Evolutionary conservation across 1,140 invertebrate species (phyloP).

Genomic region (Nephila pilipes): DNA sequence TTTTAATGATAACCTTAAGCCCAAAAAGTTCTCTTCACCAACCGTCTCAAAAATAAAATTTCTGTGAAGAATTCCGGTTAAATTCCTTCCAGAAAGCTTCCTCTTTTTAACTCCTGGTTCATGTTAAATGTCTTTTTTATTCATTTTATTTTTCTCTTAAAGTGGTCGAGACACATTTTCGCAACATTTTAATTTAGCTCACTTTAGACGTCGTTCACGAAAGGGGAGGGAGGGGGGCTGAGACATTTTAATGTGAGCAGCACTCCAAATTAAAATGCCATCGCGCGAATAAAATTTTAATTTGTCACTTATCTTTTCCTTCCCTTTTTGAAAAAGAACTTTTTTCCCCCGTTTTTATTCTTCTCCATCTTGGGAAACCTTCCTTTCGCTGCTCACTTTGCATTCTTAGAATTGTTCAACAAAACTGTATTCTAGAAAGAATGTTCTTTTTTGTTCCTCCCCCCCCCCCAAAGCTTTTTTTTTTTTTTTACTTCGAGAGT

Average conservation of each 20-base stretch:
- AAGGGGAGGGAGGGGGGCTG: background rate
- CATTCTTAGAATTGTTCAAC: conserved; percentile 71
- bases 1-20: background rate
- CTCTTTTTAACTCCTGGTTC: background rate
- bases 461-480: background rate
- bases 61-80: background rate
- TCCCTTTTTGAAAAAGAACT: background rate
- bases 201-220: conserved; percentile 30
- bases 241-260: conserved; percentile 69
- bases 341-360: conserved; percentile 11
- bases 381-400: conserved; percentile 21
- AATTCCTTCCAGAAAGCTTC: background rate
- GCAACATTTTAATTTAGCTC: conserved; percentile 76
- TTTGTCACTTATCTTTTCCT: conserved; percentile 68
- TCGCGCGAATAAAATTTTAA: conserved; percentile 75
- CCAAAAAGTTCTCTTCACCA: background rate
- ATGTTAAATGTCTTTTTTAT: conserved; percentile 10
- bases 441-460: background rate
- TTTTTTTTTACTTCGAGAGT: background rate
- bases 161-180: conserved; percentile 60
- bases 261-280: conserved; percentile 74
- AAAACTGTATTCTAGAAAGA: conserved; percentile 59
- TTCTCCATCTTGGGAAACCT: background rate
- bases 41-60: background rate
- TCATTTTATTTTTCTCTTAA: conserved; percentile 42